phyloP scores from a whole-genome alignment of 2,113 vertebrate genomes.

The Cariama cristata region DNA sequence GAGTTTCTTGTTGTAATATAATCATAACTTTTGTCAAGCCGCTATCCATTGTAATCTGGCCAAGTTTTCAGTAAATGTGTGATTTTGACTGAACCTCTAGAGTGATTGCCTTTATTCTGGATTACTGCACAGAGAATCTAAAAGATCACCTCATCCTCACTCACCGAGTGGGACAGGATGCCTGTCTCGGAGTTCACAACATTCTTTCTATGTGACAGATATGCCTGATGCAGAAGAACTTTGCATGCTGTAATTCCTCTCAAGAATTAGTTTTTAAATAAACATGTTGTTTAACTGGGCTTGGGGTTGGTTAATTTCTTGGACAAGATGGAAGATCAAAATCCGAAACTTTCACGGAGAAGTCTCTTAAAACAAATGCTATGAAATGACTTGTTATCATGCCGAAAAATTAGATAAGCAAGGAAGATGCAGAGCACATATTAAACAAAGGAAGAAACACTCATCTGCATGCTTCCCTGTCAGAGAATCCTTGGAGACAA shows the following conservation, averaged over 20 bases:
- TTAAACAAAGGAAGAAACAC: not conserved
- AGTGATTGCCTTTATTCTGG: too few species aligned
- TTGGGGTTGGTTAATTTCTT: not conserved
- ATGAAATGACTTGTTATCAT: not conserved
- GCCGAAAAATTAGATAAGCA: not conserved
- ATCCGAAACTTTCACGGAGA: not conserved
- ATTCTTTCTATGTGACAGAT: not conserved
- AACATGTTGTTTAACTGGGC: not conserved
- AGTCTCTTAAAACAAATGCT: not conserved
- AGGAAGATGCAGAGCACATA: not conserved
- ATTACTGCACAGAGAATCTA: too few species aligned
- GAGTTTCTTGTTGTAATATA: too few species aligned
- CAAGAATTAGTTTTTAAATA: not conserved
- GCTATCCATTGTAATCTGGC: too few species aligned
- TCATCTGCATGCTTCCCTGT: not conserved
- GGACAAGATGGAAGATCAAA: not conserved
- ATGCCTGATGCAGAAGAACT: not conserved
- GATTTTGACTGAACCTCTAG: too few species aligned
- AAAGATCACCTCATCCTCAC: too few species aligned
- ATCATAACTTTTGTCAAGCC: too few species aligned
- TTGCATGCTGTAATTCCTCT: fast-evolving
- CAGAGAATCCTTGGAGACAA: not conserved
- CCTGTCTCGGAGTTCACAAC: not conserved
- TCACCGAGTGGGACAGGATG: not conserved
- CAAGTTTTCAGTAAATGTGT: too few species aligned